Conservation (phyloP, 1,140 invertebrate genomes). For the Chymomyza costata region DNA sequence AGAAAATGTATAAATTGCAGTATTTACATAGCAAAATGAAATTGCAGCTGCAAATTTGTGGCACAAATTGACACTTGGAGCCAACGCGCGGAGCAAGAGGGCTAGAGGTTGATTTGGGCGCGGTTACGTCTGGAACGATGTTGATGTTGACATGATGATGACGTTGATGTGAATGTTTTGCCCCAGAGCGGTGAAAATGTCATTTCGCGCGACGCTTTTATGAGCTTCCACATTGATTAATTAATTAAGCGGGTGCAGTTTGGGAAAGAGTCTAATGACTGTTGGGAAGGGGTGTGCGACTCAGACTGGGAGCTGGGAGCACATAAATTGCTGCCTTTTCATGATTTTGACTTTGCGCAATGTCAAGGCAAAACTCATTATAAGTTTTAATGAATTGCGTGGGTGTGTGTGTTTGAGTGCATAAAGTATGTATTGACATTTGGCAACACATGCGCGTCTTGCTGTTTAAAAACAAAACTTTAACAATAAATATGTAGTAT, state of each 20-base stretch:
- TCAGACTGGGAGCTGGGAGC: no score
- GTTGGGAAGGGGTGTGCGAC: no score
- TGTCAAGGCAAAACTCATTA: slow-evolving; percentile 48
- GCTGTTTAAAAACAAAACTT: no score
- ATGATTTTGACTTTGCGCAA: slow-evolving; percentile 45
- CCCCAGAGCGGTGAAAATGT: slow-evolving; percentile 20
- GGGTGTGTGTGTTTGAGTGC: no score
- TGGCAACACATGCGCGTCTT: no score
- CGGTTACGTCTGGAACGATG: background rate
- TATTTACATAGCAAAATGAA: slow-evolving; percentile 42
- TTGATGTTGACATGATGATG: slow-evolving; percentile 26
- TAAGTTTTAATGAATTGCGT: no score
- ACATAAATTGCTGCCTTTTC: no score
- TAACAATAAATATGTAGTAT: no score
- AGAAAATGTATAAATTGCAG: slow-evolving; percentile 34
- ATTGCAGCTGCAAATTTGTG: slow-evolving; percentile 33
- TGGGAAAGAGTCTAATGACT: no score
- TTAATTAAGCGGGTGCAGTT: slow-evolving; percentile 41
- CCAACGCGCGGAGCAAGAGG: slow-evolving; percentile 22
- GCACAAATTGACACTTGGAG: slow-evolving; percentile 32
- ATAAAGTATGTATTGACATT: no score
- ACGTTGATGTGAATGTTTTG: slow-evolving; percentile 17
- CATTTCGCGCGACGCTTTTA: slow-evolving; percentile 16
- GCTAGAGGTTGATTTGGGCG: slow-evolving; percentile 16
- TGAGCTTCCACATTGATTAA: slow-evolving; percentile 27